phyloP scores from a whole-genome alignment of 2,888 invertebrate genomes.

The Diaphora mendica region DNA sequence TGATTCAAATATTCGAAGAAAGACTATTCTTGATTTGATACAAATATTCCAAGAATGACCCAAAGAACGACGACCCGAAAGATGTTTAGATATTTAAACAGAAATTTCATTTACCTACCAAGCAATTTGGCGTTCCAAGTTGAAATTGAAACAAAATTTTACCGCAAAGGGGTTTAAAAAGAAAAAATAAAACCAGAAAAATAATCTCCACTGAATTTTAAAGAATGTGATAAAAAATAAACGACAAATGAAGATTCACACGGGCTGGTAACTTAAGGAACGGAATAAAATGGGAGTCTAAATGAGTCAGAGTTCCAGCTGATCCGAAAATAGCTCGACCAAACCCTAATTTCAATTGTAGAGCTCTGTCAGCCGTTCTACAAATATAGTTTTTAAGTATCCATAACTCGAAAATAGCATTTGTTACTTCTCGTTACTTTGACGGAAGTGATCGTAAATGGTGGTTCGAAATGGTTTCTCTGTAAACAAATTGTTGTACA shows the following conservation, averaged over 20 bases:
- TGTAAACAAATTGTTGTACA: slow-evolving; percentile 8
- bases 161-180: neutral
- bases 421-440: slow-evolving; percentile 20
- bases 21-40: too few relatives aligned
- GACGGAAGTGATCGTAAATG: slow-evolving; percentile 29
- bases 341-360: slow-evolving; percentile 51
- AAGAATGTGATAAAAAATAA: slow-evolving; percentile 36
- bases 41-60: too few relatives aligned
- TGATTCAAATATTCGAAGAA: too few relatives aligned
- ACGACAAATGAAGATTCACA: slow-evolving; percentile 42
- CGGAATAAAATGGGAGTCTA: slow-evolving; percentile 30
- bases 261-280: slow-evolving; percentile 25
- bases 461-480: slow-evolving; percentile 4
- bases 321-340: slow-evolving; percentile 46
- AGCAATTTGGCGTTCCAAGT: too few relatives aligned
- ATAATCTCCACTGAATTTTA: slow-evolving; percentile 30
- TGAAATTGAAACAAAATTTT: neutral
- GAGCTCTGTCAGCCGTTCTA: slow-evolving; percentile 27
- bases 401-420: slow-evolving; percentile 30
- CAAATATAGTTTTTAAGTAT: slow-evolving; percentile 44
- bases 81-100: too few relatives aligned
- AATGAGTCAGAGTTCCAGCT: slow-evolving; percentile 40
- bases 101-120: too few relatives aligned
- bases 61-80: too few relatives aligned
- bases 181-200: neutral